phyloP scores from a whole-genome alignment of 2,888 invertebrate genomes.

The Melinopterus prodromus region DNA sequence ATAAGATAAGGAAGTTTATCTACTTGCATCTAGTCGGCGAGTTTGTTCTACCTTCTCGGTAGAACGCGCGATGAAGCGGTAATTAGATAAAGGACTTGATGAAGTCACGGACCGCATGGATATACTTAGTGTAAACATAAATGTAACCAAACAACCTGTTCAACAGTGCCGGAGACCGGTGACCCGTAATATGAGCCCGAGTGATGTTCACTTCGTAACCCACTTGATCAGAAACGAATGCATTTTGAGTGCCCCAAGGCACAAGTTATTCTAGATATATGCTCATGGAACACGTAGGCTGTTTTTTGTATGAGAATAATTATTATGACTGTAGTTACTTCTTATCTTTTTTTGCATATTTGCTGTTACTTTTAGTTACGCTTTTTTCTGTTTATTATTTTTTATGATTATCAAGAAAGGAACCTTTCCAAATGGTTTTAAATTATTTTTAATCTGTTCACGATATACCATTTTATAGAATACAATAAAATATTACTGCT shows the following conservation, averaged over 20 bases:
- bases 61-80: neutral
- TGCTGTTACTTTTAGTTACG: too few species aligned
- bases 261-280: neutral
- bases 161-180: neutral
- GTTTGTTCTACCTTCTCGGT: neutral
- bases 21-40: neutral
- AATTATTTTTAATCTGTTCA: too few species aligned
- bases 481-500: too few species aligned
- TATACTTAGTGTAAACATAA: neutral
- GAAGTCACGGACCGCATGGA: neutral
- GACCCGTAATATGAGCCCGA: neutral
- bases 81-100: conserved; percentile 4
- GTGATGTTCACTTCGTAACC: neutral
- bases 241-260: neutral
- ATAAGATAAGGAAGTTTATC: neutral
- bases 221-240: neutral
- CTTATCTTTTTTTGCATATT: too few species aligned
- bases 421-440: too few species aligned
- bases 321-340: too few species aligned
- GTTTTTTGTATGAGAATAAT: neutral
- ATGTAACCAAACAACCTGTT: neutral
- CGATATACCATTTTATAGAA: too few species aligned
- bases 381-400: too few species aligned
- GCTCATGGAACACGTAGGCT: neutral
- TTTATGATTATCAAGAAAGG: too few species aligned